Percentiles rank a stretch among this genome's conserved stretches.
phyloP scores from a whole-genome alignment of 2,888 invertebrate species.

The Eupeodes luniger region DNA sequence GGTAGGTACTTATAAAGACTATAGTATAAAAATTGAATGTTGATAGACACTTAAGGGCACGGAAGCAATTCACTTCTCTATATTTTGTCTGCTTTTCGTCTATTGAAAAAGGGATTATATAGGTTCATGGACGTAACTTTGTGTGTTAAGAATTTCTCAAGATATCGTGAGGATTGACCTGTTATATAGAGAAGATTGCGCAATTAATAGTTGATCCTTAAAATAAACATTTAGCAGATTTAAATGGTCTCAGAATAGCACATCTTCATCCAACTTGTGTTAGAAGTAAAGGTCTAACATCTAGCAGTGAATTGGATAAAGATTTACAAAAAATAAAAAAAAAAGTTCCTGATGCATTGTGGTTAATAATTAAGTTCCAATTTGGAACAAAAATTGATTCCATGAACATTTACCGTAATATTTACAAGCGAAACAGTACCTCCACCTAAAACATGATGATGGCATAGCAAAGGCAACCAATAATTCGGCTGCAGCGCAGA shows the following conservation, averaged over 20 bases:
- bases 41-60: slow-evolving; percentile 55
- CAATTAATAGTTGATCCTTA: slow-evolving; percentile 49
- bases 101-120: slow-evolving; percentile 52
- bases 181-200: slow-evolving; percentile 42
- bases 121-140: not conserved
- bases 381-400: slow-evolving; percentile 51
- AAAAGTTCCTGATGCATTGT: slow-evolving; percentile 4
- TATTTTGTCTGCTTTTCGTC: not conserved
- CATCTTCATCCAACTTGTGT: not conserved
- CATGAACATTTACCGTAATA: slow-evolving; percentile 65
- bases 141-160: slow-evolving; percentile 38
- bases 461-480: not conserved
- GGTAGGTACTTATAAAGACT: not conserved
- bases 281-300: not conserved
- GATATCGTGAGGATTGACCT: not conserved
- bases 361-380: slow-evolving; percentile 54
- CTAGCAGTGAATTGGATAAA: not conserved
- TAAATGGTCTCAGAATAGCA: not conserved
- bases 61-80: slow-evolving; percentile 61
- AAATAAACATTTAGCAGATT: slow-evolving; percentile 15
- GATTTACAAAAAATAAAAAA: not conserved
- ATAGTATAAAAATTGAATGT: not conserved
- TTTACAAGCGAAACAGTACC: slow-evolving; percentile 16
- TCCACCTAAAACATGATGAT: not conserved
- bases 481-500: slow-evolving; percentile 54